Evolutionary conservation across 2,888 invertebrate species (phyloP).

Genomic region (Philaethria dido): DNA sequence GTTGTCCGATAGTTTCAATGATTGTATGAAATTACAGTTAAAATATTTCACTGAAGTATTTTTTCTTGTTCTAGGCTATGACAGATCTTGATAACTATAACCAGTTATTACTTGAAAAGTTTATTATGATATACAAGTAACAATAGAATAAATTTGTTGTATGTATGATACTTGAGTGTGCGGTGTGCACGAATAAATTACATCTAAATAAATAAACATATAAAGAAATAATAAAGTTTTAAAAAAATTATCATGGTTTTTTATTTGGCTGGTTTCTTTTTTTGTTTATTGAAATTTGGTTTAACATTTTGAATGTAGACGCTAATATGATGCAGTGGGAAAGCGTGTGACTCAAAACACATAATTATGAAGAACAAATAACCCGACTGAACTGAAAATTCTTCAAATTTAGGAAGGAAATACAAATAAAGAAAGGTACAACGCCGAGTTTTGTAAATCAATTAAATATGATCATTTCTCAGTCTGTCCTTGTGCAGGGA

Average conservation of each 20-base stretch:
- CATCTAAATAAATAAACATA: slow-evolving; percentile 82
- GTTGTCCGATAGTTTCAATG: slow-evolving; percentile 58
- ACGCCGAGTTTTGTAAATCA: too few relatives aligned
- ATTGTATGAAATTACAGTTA: slow-evolving; percentile 54
- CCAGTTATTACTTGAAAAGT: slow-evolving; percentile 81
- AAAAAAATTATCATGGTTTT: slow-evolving; percentile 65
- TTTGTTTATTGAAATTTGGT: neutral
- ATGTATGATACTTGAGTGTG: slow-evolving; percentile 72
- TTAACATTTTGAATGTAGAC: too few relatives aligned
- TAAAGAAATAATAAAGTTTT: slow-evolving; percentile 81
- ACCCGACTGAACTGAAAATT: too few relatives aligned
- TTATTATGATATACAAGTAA: slow-evolving; percentile 82
- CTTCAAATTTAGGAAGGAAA: too few relatives aligned
- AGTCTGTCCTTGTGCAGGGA: too few relatives aligned
- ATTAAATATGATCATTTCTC: too few relatives aligned
- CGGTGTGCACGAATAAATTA: slow-evolving; percentile 70
- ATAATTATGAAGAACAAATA: too few relatives aligned
- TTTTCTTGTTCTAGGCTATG: slow-evolving; percentile 67
- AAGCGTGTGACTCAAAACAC: too few relatives aligned
- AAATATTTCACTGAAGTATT: slow-evolving; percentile 55
- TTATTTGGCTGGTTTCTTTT: neutral
- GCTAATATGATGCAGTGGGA: too few relatives aligned
- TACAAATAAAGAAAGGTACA: too few relatives aligned
- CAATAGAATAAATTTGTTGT: slow-evolving; percentile 80
- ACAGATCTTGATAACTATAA: slow-evolving; percentile 73